Evolutionary conservation across 1,140 invertebrate species (phyloP), one percentile per base, ranked within the genome.

Genomic region (Temnothorax curvispinosus): DNA sequence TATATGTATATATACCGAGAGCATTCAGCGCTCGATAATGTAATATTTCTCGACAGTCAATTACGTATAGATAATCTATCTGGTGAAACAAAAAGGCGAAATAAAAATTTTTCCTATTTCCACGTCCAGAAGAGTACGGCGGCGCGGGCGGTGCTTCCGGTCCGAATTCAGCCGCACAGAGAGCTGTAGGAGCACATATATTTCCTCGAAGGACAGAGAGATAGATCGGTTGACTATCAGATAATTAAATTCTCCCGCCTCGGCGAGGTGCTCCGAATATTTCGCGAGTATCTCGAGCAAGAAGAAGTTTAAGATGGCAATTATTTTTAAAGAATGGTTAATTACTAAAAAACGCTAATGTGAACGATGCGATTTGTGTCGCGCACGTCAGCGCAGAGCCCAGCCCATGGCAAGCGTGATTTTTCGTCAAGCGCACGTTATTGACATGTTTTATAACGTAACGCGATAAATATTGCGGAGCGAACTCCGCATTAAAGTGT

Each of bases 231-330:
- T 88, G 86, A 77, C 90, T 90, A 93, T 93, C 91, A 91, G 91
- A 92, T 92, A 93, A 93, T 93, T 93, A 92, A 93, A 93, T 93
- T 90, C 88, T 81, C 88, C 86, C 85, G 88, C 87, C 64, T 69
- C 75, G 52, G 21, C 86, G 88, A 81, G 87, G 65, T 85, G 85
- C 85, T 81, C 86, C 90, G 90, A 90, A 92, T 93, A 92, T 93
- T 93, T 93, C 90, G 92, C 69, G 64, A 44, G 69, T 41, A 60
- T 78, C 64, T 76, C 82, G 38, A 71, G 81, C 32, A 65, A 78
- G 50, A 65, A 77, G 82, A 85, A 85, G 77, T 84, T 62, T 75
- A n/a, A 21, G 11, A 3, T 41, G 21, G 32, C 5, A 21, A 85
- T 85, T 47, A 65, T 85, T 85, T 85, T 78, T 54, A 56, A 76